Base-by-base conservation (phyloP, 2,113 vertebrate species). In the Otolemur garnettii region DNA sequence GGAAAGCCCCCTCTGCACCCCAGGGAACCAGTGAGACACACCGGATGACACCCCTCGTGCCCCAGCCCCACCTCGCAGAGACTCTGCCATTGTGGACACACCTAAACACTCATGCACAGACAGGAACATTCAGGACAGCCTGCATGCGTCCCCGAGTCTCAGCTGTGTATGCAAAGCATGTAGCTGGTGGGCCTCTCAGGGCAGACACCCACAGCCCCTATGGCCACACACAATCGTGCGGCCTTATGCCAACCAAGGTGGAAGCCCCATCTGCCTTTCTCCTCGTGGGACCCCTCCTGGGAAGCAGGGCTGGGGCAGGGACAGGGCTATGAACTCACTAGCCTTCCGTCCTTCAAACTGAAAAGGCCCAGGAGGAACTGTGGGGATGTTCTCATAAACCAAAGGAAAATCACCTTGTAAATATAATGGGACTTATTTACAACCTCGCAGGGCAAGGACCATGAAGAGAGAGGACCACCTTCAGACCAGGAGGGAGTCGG, bases 201-300 rank as follows among this genome's bases (percentile, higher is more conserved):
- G 24, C 55, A 38, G 19, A 14, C 15, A 18, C 45, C n/a, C 6
- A 30, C 35, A 21, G 8, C 64, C 45, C 13, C 42, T 15, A 30
- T 0, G 30, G 42, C 4, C 42, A 24, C 35, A 28, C 1, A 18
- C 17, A 10, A 64, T 30, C 10, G 10, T 11, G 4, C 30, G 26
- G 38, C 5, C 60, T 30, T 45, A 15, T 3, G 0, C 15, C 0
- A 2, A 4, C 30, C 19, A 1, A 9, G 9, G 9, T 13, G 26
- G 84, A 71, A 8, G 50, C 22, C 1, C 4, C 14, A 17, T 10
- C 21, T 53, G 71, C 28, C 0, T 26, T 50, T 75, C 71, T 14
- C 19, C 7, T 45, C 4, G 1, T 26, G 38, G 60, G 38, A 14
- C 60, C 5, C 38, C 26, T 33, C 38, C 26, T 2, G 53, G 85